Conservation (phyloP, 2,113 vertebrate species). For the Phaethornis superciliosus region DNA sequence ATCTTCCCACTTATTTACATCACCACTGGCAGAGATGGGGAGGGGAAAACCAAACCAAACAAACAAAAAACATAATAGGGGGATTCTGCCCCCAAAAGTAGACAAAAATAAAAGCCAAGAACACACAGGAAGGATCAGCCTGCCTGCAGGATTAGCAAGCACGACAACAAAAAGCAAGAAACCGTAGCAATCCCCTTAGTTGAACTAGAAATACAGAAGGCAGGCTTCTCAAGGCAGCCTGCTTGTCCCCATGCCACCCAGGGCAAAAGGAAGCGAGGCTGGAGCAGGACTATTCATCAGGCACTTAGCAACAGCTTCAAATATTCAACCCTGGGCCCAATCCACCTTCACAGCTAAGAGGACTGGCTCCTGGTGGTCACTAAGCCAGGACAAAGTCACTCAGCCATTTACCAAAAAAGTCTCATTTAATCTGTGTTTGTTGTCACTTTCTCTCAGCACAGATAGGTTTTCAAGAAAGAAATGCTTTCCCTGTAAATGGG, state of each 20-base stretch:
- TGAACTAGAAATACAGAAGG: neutral
- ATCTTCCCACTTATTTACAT: neutral
- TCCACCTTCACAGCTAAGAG: neutral
- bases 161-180: neutral
- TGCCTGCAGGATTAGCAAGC: neutral
- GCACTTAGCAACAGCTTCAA: neutral
- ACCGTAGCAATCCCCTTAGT: neutral
- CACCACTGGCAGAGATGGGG: neutral
- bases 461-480: neutral
- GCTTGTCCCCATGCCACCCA: neutral
- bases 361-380: rapidly evolving
- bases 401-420: neutral
- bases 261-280: neutral
- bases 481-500: neutral
- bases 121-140: neutral
- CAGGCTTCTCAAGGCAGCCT: neutral
- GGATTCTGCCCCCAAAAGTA: neutral
- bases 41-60: neutral
- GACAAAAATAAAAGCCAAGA: neutral
- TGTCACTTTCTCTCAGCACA: neutral
- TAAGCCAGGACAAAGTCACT: neutral
- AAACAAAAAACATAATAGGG: neutral
- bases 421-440: neutral
- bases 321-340: neutral
- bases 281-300: neutral